Percentiles rank a stretch among this genome's conserved stretches.
Evolutionary conservation across 2,888 invertebrate genomes (phyloP).

Genomic region (Calliscelio sp.): DNA sequence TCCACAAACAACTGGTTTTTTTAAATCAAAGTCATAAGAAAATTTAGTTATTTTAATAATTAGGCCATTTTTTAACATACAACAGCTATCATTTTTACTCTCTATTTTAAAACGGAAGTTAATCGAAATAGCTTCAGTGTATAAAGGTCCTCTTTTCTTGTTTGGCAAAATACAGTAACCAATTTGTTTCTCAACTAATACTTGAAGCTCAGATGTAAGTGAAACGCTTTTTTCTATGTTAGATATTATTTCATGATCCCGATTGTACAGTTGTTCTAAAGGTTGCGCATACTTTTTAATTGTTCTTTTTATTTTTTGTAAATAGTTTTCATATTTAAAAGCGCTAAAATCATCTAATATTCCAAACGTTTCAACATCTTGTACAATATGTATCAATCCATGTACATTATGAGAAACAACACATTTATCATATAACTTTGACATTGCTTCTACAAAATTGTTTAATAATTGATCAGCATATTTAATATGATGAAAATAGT

Average conservation of each 20-base stretch:
- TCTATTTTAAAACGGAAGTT: slow-evolving; percentile 31
- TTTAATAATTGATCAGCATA: slow-evolving; percentile 18
- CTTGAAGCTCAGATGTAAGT: too few relatives aligned
- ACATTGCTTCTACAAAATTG: slow-evolving; percentile 2
- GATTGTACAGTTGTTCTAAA: slow-evolving; percentile 56
- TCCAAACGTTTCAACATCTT: slow-evolving; percentile 51
- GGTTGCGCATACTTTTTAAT: slow-evolving; percentile 49
- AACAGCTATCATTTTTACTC: slow-evolving; percentile 30
- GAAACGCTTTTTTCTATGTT: too few relatives aligned
- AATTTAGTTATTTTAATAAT: slow-evolving; percentile 42
- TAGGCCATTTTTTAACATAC: slow-evolving; percentile 37
- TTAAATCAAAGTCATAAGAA: slow-evolving; percentile 10
- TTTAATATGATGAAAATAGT: neutral
- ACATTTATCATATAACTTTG: slow-evolving; percentile 6
- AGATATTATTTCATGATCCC: slow-evolving; percentile 59
- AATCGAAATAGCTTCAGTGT: slow-evolving; percentile 14
- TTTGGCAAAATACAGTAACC: slow-evolving; percentile 36
- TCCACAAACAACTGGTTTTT: slow-evolving; percentile 19
- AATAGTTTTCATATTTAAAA: slow-evolving; percentile 61
- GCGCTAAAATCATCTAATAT: slow-evolving; percentile 57
- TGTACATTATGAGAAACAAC: slow-evolving; percentile 38
- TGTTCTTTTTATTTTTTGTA: slow-evolving; percentile 45
- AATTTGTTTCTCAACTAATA: too few relatives aligned
- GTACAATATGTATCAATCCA: slow-evolving; percentile 22
- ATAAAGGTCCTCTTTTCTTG: slow-evolving; percentile 12